Evolutionary conservation across 1,140 invertebrate genomes (phyloP), one percentile per base, ranked within the genome.

Genomic region (Coenobita brevimanus): DNA sequence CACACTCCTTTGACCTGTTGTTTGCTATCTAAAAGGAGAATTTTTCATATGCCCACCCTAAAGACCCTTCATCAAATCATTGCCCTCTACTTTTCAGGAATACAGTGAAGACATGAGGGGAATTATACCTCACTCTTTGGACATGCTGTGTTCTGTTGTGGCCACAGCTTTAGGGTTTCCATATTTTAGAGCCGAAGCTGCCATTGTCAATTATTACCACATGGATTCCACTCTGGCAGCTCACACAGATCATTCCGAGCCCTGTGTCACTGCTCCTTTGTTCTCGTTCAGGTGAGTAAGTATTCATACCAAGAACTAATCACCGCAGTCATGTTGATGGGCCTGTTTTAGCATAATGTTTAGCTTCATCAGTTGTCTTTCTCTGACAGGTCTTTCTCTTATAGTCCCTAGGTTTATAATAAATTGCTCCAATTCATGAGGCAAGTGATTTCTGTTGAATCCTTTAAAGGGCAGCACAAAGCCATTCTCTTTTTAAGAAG

Each of bases 151-250:
- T 71, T 92, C 93, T 91, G 93, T 94, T 89, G 92, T 98, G 67
- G 94, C 96, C 0, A 86, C 92, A 64, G 91, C 92, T 36, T 91
- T 97, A 69, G 95, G 95, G 2, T 97, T 95, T 91, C 60, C 82
- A 10, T 91, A 94, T 64, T 98, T 96, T 91, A 94, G 92, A 76
- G 95, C 97, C 0, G 95, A 99, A 93, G 97, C 98, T 71, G 97
- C 96, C 0, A 99, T 99, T 91, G 94, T 99, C 0, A 99, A 99
- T 93, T 99, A 96, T 92, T 99, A 99, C 92, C 96, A 97, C 89
- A 94, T 97, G 93, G 96, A 97, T 91, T 98, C 97, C 0, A 97
- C 96, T 41, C 92, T 99, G 38, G 96, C 96, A 50, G 97, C 96
- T 0, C 98, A 99, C 91, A 97, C 95, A 0, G 98, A 99, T 93